Evolutionary conservation across 2,888 invertebrate genomes (phyloP).

Genomic region (Clivina fossor): DNA sequence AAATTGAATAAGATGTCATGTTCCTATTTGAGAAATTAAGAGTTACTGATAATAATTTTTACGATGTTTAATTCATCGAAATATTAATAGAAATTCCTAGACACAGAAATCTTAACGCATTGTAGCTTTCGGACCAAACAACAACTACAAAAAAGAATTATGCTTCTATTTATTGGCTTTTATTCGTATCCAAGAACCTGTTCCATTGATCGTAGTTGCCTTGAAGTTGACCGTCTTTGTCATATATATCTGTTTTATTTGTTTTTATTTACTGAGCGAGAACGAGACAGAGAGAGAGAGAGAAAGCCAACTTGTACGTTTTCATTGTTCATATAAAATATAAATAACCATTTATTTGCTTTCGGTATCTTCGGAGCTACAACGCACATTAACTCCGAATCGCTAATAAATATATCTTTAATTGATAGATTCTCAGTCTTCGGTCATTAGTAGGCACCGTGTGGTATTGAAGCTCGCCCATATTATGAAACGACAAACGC

Average conservation of each 20-base stretch:
- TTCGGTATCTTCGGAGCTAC: slow-evolving; percentile 2
- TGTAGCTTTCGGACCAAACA: no score
- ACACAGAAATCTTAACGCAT: no score
- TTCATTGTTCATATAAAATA: slow-evolving; percentile 25
- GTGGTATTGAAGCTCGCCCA: neutral
- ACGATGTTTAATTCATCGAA: no score
- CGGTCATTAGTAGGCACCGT: slow-evolving; percentile 19
- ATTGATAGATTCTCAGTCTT: slow-evolving; percentile 19
- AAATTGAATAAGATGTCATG: no score
- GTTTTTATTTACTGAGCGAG: no score
- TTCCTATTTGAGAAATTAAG: no score
- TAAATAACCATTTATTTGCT: slow-evolving; percentile 21
- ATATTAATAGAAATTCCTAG: no score
- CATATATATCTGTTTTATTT: slow-evolving; percentile 1
- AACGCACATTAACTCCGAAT: neutral
- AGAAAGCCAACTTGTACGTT: neutral
- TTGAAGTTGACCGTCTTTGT: no score
- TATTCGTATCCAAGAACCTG: neutral
- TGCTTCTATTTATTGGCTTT: neutral
- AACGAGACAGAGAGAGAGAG: no score
- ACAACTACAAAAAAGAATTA: neutral
- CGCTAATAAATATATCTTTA: slow-evolving; percentile 26
- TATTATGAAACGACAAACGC: no score
- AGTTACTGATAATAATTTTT: no score
- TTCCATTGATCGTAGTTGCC: no score